Base-by-base conservation (phyloP, 1,140 invertebrate species). In the Agrypnia vestita region DNA sequence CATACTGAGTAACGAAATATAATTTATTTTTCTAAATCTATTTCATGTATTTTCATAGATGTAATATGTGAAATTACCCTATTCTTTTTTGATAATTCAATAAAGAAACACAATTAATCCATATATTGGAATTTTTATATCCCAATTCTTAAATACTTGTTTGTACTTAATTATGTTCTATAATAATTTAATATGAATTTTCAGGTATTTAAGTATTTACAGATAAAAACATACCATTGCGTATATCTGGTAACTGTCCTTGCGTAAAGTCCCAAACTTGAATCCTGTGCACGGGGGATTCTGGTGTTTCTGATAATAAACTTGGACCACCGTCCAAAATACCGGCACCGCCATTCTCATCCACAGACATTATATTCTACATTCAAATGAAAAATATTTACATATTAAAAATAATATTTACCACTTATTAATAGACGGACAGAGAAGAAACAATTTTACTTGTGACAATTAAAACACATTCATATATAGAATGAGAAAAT, bases 261-360 rank as follows among this genome's bases (percentile, higher is more conserved):
- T 91, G 88, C 0, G 92, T 92, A 86, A 96, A 95, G 87, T 96
- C 94, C 96, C 96, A 97, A 12, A 92, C 92, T 89, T 97, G 95
- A 79, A 97, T 94, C 75, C 95, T 88, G 87, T 96, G 94, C 82
- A 93, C 85, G 15, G 87, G 86, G 13, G 76, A 79, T 17, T 80
- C 76, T 7, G 74, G 75, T 19, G 72, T 74, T 69, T 81, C 79
- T 3, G 75, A 46, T 35, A 79, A n/a, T 15, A 78, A 51, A 49
- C 79, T 78, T 59, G 56, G 76, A 44, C 72, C 69, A 49, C 49
- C 69, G 49, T 78, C 82, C 25, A 79, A 15, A 71, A 67, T 78
- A 25, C 44, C 59, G 9, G 64, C 62, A 15, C 77, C 69, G 6
- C 55, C 79, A 72, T 71, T 78, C 47, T 83, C 82, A n/a, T 80